Evolutionary conservation across 2,888 invertebrate species (phyloP).

Genomic region (Pasiphila rectangulata): DNA sequence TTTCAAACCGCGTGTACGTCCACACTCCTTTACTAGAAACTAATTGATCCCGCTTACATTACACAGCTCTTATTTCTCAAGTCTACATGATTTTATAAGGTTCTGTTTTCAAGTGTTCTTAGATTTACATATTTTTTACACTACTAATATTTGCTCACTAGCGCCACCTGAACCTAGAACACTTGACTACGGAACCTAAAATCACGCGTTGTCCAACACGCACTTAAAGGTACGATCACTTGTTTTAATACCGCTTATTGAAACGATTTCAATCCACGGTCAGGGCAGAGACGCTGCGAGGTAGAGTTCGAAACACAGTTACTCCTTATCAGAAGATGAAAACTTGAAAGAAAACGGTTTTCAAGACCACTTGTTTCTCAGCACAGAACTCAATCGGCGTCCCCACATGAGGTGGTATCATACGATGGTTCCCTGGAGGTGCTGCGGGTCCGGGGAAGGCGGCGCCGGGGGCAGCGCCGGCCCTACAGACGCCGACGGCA

Average conservation of each 20-base stretch:
- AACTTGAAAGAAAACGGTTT: neutral
- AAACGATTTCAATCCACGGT: too few relatives aligned
- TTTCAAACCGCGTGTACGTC: slow-evolving; percentile 41
- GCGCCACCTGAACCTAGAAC: neutral
- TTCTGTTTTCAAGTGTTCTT: slow-evolving; percentile 21
- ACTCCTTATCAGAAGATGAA: slow-evolving; percentile 3
- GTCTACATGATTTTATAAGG: slow-evolving; percentile 44
- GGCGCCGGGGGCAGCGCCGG: slow-evolving; percentile 55
- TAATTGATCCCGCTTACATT: slow-evolving; percentile 78
- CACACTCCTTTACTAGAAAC: slow-evolving; percentile 61
- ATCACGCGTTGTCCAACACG: slow-evolving; percentile 15
- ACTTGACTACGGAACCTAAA: neutral
- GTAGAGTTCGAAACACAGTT: slow-evolving; percentile 45
- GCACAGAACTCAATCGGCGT: slow-evolving; percentile 89
- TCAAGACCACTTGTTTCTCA: slow-evolving; percentile 85
- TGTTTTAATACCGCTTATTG: neutral
- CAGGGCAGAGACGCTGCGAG: slow-evolving; percentile 58
- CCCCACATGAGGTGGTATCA: slow-evolving; percentile 97
- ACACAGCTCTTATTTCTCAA: slow-evolving; percentile 63
- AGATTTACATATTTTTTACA: too few relatives aligned
- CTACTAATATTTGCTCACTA: too few relatives aligned
- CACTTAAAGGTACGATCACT: neutral
- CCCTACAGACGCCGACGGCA: slow-evolving; percentile 61
- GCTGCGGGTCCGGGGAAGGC: slow-evolving; percentile 83
- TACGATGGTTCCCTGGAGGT: slow-evolving; percentile 94